Conservation (phyloP, 2,113 vertebrate species). For the Castor canadensis region DNA sequence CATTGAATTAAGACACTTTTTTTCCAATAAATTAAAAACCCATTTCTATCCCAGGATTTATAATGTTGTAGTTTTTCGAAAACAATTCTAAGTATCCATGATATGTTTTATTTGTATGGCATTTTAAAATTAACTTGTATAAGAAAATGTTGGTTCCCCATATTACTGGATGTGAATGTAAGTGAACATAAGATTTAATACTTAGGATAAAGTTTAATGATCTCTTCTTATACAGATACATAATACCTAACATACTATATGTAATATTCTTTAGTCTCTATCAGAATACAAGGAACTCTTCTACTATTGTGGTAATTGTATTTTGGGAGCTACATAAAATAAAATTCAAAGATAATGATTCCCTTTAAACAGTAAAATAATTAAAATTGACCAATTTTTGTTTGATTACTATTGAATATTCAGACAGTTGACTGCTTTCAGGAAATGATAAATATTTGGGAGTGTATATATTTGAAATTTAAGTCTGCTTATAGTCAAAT, state of each 20-base stretch:
- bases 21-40: not conserved
- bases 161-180: not conserved
- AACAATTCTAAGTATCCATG: not conserved
- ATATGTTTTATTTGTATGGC: not conserved
- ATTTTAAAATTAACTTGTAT: not conserved
- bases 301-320: not conserved
- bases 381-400: not conserved
- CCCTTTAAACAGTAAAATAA: not conserved
- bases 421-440: not conserved
- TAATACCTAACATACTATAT: not conserved
- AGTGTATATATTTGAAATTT: not conserved
- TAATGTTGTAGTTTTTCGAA: not conserved
- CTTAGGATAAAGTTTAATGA: not conserved
- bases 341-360: not conserved
- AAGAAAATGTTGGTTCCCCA: not conserved
- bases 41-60: not conserved
- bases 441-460: not conserved
- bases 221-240: not conserved
- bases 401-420: conserved; percentile 3
- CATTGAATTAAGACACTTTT: not conserved
- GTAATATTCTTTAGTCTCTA: not conserved
- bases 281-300: not conserved
- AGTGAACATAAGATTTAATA: not conserved
- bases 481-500: not conserved
- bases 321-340: not conserved